These are phyloP conservation scores for Macrotrachela quadricornifera DNA, from an alignment of 1,140 invertebrate species.

Conservation along the genomic window DNA sequence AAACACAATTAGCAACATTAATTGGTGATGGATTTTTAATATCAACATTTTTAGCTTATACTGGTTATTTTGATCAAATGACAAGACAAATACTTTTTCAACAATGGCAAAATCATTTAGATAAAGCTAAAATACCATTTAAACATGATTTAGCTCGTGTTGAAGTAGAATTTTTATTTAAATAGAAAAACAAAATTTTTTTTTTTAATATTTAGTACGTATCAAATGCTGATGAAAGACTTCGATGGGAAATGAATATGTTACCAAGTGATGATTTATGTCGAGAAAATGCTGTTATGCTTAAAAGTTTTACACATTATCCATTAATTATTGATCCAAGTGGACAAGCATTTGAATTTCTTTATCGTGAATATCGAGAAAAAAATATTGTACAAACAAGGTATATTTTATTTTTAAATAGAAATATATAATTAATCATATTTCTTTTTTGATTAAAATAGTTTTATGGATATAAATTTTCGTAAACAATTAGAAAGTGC, in stretches of 20 bases:
- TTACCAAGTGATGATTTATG: slow-evolving; percentile 88
- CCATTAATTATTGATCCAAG: slow-evolving; percentile 97
- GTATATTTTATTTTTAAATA: no score
- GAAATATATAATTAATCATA: no score
- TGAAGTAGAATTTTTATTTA: slow-evolving; percentile 32
- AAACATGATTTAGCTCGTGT: slow-evolving; percentile 77
- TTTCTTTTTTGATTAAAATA: no score
- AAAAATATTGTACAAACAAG: slow-evolving; percentile 17
- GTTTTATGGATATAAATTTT: slow-evolving; percentile 94
- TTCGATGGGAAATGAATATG: slow-evolving; percentile 89
- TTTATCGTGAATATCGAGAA: no score
- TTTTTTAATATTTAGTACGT: slow-evolving; percentile 45
- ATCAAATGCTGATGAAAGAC: slow-evolving; percentile 87
- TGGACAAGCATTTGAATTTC: no score
- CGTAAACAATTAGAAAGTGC: slow-evolving; percentile 94
- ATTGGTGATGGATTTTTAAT: slow-evolving; percentile 80
- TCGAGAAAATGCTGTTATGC: slow-evolving; percentile 96
- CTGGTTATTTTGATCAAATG: slow-evolving; percentile 93
- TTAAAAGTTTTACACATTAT: slow-evolving; percentile 92
- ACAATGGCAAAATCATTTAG: slow-evolving; percentile 77
- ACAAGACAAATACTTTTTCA: slow-evolving; percentile 68
- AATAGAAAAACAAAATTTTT: no score
- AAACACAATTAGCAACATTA: slow-evolving; percentile 94
- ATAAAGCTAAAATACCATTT: slow-evolving; percentile 66
- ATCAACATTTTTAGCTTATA: slow-evolving; percentile 86